Evolutionary conservation across 2,113 vertebrate species (phyloP), one percentile per base, ranked within the genome.

Genomic region (Syngnathus floridae): DNA sequence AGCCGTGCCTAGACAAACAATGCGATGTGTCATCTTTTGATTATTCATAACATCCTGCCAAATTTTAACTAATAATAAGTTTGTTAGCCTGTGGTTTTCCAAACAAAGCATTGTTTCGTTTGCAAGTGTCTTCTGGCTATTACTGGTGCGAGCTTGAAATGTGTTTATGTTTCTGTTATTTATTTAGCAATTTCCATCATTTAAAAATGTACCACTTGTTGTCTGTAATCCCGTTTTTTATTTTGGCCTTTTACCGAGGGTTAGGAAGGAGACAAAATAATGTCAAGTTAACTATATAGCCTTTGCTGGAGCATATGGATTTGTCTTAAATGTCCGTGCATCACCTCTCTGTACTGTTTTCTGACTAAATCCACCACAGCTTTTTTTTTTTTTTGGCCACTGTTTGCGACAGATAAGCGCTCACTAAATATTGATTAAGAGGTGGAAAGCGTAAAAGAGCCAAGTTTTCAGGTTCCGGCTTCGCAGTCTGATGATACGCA

Each of bases 171-270:
- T 73, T 73, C 70, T 43, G 11, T 74, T 82, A 19, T 62, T 46
- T 75, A 65, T 59, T 51, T 49, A 67, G 35, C 72, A 66, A 65
- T 71, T 75, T 57, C 69, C 60, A 65, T 69, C 76, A 58, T 61
- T 69, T 48, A 84, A 82, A 87, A 84, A 89, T 87, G 85, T 87
- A 86, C 77, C 84, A 73, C 51, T 71, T 76, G 72, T 80, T 83
- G 81, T 68, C 56, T 85, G 84, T 90, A 90, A 90, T 91, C 88
- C 86, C 79, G 76, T 85, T 83, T 87, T 90, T 91, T 89, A 88
- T 89, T 89, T 82, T 84, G 3, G 26, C 26, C 3, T 31, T 31
- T 31, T 31, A 31, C 26, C 26, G 62, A 84, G 86, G 86, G 82
- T 84, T 86, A 82, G 68, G 69, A 79, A 83, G 81, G 60, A 70